A percentile compares a stretch with the other conserved stretches of the same genome.
Conservation (phyloP, 2,888 invertebrate genomes). For the Epinotia bilunana region DNA sequence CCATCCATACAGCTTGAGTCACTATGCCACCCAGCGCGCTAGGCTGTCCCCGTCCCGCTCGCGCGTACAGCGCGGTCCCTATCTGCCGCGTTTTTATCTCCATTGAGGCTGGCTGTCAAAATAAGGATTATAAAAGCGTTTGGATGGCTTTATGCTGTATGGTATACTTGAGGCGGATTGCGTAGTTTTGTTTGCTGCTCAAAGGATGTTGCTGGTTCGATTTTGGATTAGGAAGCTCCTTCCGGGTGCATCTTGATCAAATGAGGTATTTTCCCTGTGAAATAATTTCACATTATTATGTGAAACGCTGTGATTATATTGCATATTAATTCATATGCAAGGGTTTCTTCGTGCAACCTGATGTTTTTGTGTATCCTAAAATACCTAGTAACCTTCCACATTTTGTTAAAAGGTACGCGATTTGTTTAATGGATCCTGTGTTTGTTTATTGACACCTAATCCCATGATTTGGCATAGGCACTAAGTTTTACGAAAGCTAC, state of each 20-base stretch:
- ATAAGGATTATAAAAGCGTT: conserved; percentile 83
- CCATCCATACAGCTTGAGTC: conserved; percentile 66
- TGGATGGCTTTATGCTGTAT: conserved; percentile 70
- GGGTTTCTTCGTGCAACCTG: no score
- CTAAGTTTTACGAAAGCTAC: no score
- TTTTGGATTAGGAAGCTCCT: not conserved
- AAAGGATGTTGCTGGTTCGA: not conserved
- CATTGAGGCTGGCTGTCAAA: conserved; percentile 83
- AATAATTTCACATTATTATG: no score
- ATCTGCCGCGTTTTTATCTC: conserved; percentile 66
- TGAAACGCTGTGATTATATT: no score
- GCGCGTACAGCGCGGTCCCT: conserved; percentile 29
- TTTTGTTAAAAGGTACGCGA: no score
- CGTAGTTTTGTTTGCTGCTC: not conserved
- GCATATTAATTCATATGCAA: no score
- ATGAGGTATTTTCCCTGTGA: no score
- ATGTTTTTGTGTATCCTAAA: no score
- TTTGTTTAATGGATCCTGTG: no score
- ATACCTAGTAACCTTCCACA: no score
- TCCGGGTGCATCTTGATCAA: not conserved
- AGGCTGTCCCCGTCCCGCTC: conserved; percentile 54
- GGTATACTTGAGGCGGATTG: not conserved
- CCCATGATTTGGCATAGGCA: no score
- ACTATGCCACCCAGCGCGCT: conserved; percentile 77
- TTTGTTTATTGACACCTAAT: no score